A percentile compares a stretch with the other conserved stretches of the same genome.
Evolutionary conservation across 2,888 invertebrate species (phyloP).

Genomic region (Ichneumoninae sp.): DNA sequence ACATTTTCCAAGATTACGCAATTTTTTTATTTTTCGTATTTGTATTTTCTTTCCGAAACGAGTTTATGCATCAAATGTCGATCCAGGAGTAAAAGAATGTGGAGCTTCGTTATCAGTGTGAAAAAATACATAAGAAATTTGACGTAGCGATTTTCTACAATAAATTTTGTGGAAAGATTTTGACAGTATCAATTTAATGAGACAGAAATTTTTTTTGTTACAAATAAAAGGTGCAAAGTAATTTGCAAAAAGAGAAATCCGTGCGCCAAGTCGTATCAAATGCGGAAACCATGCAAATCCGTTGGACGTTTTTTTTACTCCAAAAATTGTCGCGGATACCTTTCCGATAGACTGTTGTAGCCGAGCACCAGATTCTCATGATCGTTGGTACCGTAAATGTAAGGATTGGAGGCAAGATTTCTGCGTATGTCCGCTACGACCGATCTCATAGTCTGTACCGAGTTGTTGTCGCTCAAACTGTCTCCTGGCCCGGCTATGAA

Average conservation of each 20-base stretch:
- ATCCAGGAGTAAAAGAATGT: no score
- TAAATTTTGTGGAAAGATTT: not conserved
- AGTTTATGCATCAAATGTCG: no score
- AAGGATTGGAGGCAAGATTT: constrained; percentile 85
- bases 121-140: no score
- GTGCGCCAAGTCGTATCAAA: no score
- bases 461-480: constrained; percentile 86
- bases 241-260: no score
- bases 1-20: not conserved
- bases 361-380: constrained; percentile 89
- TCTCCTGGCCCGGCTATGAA: constrained; percentile 90
- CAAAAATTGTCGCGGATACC: constrained; percentile 79
- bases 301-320: not conserved
- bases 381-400: constrained; percentile 87
- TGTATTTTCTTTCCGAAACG: not conserved
- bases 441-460: constrained; percentile 86
- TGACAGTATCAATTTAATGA: not conserved
- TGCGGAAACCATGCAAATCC: no score
- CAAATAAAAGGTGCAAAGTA: not conserved
- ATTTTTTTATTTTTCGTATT: not conserved
- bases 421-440: constrained; percentile 87
- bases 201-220: not conserved
- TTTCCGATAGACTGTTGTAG: constrained; percentile 85
- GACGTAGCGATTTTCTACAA: no score
- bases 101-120: no score